These are phyloP conservation scores for Pammene fasciana DNA, from an alignment of 2,888 invertebrate genomes.

Conservation along the genomic window DNA sequence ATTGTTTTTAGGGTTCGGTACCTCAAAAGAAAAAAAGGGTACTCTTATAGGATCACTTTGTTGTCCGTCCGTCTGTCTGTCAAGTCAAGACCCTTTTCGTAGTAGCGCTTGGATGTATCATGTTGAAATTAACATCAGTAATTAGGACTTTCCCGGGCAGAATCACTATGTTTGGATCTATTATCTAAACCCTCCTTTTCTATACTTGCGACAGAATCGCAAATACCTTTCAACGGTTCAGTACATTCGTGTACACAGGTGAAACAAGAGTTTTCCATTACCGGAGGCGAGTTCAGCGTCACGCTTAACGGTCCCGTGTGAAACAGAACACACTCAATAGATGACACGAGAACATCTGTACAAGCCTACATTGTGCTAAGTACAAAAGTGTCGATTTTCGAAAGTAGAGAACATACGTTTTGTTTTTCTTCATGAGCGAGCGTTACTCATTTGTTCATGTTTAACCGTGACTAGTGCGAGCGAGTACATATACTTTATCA, in stretches of 20 bases:
- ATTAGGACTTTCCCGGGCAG: background rate
- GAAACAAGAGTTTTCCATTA: conserved; percentile 75
- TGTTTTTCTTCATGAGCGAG: conserved; percentile 30
- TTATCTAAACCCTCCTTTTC: conserved; percentile 7
- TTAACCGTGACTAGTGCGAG: conserved; percentile 20
- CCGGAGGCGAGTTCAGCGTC: conserved; percentile 51
- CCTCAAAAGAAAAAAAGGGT: too few relatives aligned
- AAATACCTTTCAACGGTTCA: conserved; percentile 31
- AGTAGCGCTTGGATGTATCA: too few relatives aligned
- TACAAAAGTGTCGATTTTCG: conserved; percentile 38
- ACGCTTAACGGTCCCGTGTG: conserved; percentile 60
- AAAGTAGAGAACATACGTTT: conserved; percentile 30
- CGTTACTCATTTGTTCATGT: conserved; percentile 36
- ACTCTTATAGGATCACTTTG: too few relatives aligned
- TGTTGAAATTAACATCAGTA: background rate
- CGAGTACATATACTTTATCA: background rate
- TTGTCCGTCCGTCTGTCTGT: too few relatives aligned
- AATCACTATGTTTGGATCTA: conserved; percentile 15
- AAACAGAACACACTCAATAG: conserved; percentile 54
- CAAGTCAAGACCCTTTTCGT: too few relatives aligned
- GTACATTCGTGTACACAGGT: conserved; percentile 27
- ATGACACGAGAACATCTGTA: conserved; percentile 40
- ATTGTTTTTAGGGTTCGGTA: too few relatives aligned
- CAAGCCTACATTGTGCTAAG: conserved; percentile 25
- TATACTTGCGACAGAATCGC: conserved; percentile 19